A percentile compares a stretch with the other conserved stretches of the same genome.
phyloP scores from a whole-genome alignment of 1,140 invertebrate species.

The Arion vulgaris region DNA sequence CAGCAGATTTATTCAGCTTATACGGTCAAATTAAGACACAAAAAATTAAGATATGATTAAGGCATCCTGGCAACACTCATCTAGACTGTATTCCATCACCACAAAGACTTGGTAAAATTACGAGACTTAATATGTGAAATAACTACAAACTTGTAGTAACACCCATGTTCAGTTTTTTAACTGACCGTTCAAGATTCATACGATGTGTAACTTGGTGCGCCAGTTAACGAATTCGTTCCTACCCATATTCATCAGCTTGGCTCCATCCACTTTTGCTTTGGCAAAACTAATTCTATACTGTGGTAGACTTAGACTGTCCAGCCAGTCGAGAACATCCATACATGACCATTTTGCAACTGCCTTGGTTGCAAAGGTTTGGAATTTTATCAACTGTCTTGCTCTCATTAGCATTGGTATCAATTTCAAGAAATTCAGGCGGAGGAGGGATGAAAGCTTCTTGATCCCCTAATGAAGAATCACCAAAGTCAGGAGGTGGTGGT shows the following conservation, averaged over 20 bases:
- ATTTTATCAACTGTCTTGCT: constrained; percentile 37
- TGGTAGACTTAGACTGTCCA: constrained; percentile 66
- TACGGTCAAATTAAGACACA: too few relatives aligned
- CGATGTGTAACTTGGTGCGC: constrained; percentile 70
- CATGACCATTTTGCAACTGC: constrained; percentile 63
- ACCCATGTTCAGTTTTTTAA: constrained; percentile 61
- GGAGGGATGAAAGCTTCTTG: constrained; percentile 55
- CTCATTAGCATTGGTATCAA: constrained; percentile 30
- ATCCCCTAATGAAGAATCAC: constrained; percentile 44
- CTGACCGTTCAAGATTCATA: constrained; percentile 69
- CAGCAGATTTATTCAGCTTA: too few relatives aligned
- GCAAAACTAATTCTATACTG: constrained; percentile 69
- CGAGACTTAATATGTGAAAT: background rate
- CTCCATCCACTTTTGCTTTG: constrained; percentile 65
- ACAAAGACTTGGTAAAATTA: too few relatives aligned
- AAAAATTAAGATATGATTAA: too few relatives aligned
- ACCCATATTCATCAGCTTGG: constrained; percentile 61
- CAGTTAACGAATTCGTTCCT: constrained; percentile 68
- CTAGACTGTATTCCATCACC: too few relatives aligned
- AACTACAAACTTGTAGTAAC: constrained; percentile 21
- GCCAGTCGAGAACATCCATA: constrained; percentile 69
- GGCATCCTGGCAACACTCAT: too few relatives aligned
- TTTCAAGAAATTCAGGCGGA: constrained; percentile 47
- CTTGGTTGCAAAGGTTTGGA: constrained; percentile 57
- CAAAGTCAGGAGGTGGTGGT: constrained; percentile 63